These are phyloP conservation scores for Tetragonisca angustula DNA, from an alignment of 2,888 invertebrate genomes.

Conservation along the genomic window DNA sequence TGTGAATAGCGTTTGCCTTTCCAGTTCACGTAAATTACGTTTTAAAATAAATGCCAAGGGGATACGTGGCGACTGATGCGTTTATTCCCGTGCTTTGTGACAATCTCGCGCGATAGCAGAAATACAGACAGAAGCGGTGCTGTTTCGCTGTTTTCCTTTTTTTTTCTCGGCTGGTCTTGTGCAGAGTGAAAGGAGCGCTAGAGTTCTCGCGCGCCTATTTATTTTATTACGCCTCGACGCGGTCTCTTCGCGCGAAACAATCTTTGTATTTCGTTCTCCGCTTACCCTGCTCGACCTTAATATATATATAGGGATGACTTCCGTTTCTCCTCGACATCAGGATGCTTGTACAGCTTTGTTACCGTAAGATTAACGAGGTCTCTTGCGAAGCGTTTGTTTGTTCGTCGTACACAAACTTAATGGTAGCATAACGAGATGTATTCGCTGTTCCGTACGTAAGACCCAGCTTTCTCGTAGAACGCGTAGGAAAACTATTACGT, in stretches of 20 bases:
- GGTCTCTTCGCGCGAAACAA: conserved; percentile 31
- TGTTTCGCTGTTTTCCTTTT: background rate
- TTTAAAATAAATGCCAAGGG: conserved; percentile 3
- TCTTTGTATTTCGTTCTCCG: conserved; percentile 39
- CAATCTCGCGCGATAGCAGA: conserved; percentile 5
- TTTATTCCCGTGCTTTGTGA: background rate
- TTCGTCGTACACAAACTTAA: conserved; percentile 56
- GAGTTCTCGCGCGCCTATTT: conserved; percentile 15
- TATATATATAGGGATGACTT: conserved; percentile 45
- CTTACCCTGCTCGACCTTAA: conserved; percentile 27
- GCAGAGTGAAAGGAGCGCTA: background rate
- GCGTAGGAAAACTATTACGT: background rate
- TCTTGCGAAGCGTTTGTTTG: conserved; percentile 66
- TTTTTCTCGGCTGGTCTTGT: background rate
- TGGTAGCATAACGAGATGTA: conserved; percentile 59
- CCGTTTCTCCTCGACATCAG: conserved; percentile 48
- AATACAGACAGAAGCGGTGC: background rate
- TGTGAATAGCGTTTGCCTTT: background rate
- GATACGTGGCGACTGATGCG: background rate
- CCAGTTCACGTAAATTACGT: background rate
- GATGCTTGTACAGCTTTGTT: conserved; percentile 69
- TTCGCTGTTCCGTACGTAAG: conserved; percentile 41
- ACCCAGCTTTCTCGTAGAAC: conserved; percentile 28
- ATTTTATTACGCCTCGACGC: conserved; percentile 45
- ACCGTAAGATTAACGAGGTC: conserved; percentile 75